phyloP scores from a whole-genome alignment of 2,113 vertebrate genomes.

The Pimephales promelas region DNA sequence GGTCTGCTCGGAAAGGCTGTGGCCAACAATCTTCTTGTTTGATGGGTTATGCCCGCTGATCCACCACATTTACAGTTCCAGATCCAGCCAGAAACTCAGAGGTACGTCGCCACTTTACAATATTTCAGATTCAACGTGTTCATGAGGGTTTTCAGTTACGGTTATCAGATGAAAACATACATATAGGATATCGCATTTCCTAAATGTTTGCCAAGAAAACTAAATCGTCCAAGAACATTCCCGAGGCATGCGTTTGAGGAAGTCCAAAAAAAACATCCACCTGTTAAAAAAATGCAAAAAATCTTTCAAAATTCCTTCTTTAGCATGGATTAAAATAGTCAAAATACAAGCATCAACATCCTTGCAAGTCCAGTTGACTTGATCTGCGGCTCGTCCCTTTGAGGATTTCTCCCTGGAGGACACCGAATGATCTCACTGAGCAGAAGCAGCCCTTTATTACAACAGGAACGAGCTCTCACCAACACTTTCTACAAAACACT shows the following conservation, averaged over 20 bases:
- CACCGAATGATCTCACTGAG: neutral
- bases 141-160: neutral
- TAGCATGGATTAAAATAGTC: neutral
- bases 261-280: neutral
- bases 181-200: too few relatives aligned
- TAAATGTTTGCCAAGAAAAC: neutral
- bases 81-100: neutral
- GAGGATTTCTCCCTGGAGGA: neutral
- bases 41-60: neutral
- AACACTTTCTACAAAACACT: conserved; percentile 55
- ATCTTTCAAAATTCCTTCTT: neutral
- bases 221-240: neutral
- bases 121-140: neutral
- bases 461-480: conserved; percentile 11
- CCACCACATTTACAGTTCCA: neutral
- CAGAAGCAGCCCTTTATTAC: neutral
- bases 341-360: neutral
- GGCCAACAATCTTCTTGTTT: neutral
- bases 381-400: neutral
- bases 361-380: neutral
- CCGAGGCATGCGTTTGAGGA: neutral
- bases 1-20: neutral
- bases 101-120: neutral
- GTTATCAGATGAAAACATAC: neutral
- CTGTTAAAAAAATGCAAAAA: too few relatives aligned